Evolutionary conservation across 2,113 vertebrate genomes (phyloP), one percentile per base, ranked within the genome.

Genomic region (Lasiurus borealis): DNA sequence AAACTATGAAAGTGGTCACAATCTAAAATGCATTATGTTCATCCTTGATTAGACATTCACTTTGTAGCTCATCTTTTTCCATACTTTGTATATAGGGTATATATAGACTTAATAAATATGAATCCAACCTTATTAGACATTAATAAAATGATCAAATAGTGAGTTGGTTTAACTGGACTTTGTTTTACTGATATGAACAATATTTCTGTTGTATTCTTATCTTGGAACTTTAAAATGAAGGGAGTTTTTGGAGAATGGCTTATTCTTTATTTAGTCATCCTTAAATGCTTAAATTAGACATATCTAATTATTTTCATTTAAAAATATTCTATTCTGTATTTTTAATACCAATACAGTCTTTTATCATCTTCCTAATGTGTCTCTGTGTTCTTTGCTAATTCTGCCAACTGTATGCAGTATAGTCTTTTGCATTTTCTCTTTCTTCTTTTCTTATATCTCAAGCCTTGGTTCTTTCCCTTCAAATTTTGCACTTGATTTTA

Each of bases 261-360:
- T 88, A 50, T 71, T n/a, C 12, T 62, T 87, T 84, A 27, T 59
- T 68, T 77, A 92, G 46, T 15, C 29, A 89, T 36, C 6, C 73
- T 81, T 91, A 76, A 46, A 64, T 84, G 64, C 40, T 96, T 81
- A 69, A 68, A 54, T 69, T 91, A n/a, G 19, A 71, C 19, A 71
- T 52, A 34, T n/a, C 9, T 85, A 57, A 23, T 66, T 81, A 68
- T 73, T 89, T 52, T 89, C 13, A 36, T 72, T 81, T 86, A 72
- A 93, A 89, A 71, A 59, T 59, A 59, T 59, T 59, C 23, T 73
- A 1, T 68, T 48, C n/a, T 94, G 4, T 29, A 52, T 36, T 82
- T 66, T 84, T 76, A 36, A 16, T 44, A 54, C 29, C 78, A 48
- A 13, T 73, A 76, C 29, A 73, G 87, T 73, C 25, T 84, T 96